Evolutionary conservation across 2,888 invertebrate genomes (phyloP).

Genomic region (Alentia gelatinosa): DNA sequence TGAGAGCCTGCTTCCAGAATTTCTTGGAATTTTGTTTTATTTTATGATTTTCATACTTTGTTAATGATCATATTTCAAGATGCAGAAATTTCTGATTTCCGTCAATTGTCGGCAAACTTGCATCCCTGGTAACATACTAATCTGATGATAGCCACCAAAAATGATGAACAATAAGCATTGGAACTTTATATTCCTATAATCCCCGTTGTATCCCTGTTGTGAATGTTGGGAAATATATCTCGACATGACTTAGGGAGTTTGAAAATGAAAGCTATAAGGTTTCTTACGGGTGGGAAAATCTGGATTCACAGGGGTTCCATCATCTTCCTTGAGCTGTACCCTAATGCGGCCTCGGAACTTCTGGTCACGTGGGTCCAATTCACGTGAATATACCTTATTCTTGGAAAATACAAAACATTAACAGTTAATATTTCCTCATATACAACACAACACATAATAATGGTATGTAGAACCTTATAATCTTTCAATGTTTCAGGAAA

Average conservation of each 20-base stretch:
- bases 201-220: not conserved
- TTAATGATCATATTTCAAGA: too few species aligned
- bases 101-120: not conserved
- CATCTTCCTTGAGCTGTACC: conserved; percentile 94
- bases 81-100: not conserved
- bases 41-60: too few species aligned
- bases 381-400: conserved; percentile 92
- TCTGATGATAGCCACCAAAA: not conserved
- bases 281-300: conserved; percentile 65
- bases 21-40: too few species aligned
- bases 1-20: too few species aligned
- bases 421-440: too few species aligned
- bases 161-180: not conserved
- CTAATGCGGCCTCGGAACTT: conserved; percentile 92
- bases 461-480: not conserved
- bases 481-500: not conserved
- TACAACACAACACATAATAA: too few species aligned
- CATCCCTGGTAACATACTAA: not conserved
- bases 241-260: not conserved
- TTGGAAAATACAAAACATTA: conserved; percentile 61
- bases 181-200: not conserved
- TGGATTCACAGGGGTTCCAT: conserved; percentile 88
- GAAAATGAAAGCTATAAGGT: too few species aligned
- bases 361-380: conserved; percentile 91
- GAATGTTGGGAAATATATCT: not conserved